A percentile compares a stretch with the other conserved stretches of the same genome.
Conservation (phyloP, 2,797 vertebrate genomes). For the Centropyge bicolor region DNA sequence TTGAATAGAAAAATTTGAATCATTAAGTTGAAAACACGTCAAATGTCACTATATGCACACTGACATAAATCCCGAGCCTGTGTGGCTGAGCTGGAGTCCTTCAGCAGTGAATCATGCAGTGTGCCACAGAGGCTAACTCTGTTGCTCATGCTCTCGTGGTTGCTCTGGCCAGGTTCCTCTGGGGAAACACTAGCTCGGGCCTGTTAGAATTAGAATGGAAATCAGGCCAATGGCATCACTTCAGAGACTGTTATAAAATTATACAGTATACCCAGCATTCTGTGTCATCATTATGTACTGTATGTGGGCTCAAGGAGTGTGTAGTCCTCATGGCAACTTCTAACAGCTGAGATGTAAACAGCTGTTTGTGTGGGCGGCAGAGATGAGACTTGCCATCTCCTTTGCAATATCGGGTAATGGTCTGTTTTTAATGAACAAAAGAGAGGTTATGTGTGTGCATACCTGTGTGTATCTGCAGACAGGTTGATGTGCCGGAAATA, state of each 20-base stretch:
- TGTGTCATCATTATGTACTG: constrained; percentile 56
- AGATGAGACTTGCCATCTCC: constrained; percentile 37
- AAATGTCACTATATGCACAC: constrained; percentile 20
- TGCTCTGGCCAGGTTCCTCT: constrained; percentile 62
- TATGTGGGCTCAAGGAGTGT: constrained; percentile 44
- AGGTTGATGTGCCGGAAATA: constrained; percentile 10
- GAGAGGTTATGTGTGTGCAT: constrained; percentile 4
- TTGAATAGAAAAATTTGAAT: constrained; percentile 10
- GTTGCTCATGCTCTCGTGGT: constrained; percentile 48
- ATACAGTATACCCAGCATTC: constrained; percentile 51
- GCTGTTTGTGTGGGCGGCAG: constrained; percentile 29
- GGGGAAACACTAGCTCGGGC: constrained; percentile 54
- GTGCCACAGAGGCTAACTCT: constrained; percentile 53
- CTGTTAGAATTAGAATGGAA: constrained; percentile 70
- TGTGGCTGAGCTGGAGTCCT: constrained; percentile 43
- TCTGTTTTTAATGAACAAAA: constrained; percentile 30
- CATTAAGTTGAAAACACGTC: constrained; percentile 36
- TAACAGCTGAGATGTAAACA: constrained; percentile 23
- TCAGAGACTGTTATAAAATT: constrained; percentile 65
- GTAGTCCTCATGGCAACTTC: constrained; percentile 26
- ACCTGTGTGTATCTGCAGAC: constrained; percentile 22
- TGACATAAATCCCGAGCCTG: constrained; percentile 27
- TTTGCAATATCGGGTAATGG: constrained; percentile 21
- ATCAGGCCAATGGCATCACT: constrained; percentile 70
- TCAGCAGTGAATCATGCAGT: constrained; percentile 47